Conservation (phyloP, 2,797 vertebrate genomes). For the Leucoraja ocellata region DNA sequence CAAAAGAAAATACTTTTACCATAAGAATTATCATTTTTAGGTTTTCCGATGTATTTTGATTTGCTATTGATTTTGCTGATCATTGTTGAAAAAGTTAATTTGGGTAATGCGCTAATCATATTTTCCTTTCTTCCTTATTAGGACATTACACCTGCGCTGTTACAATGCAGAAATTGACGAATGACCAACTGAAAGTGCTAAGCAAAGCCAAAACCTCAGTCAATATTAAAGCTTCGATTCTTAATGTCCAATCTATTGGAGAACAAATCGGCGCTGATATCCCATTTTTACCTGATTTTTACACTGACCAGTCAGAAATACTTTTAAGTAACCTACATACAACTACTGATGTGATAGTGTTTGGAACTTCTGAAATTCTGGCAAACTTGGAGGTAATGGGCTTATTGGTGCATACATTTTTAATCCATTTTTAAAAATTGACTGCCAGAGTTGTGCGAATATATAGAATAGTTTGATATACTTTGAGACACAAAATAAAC, state of each 20-base stretch:
- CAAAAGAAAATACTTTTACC: background rate
- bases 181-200: constrained; percentile 68
- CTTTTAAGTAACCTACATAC: constrained; percentile 70
- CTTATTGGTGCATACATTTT: background rate
- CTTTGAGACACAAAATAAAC: background rate
- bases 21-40: background rate
- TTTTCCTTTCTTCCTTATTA: constrained; percentile 46
- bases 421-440: background rate
- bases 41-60: background rate
- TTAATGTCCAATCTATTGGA: constrained; percentile 48
- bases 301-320: constrained; percentile 72
- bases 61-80: background rate
- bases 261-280: constrained; percentile 62
- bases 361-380: constrained; percentile 64
- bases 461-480: background rate
- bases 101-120: background rate
- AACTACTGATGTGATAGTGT: constrained; percentile 74
- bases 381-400: constrained; percentile 70
- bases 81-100: background rate
- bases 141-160: constrained; percentile 78
- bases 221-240: constrained; percentile 63
- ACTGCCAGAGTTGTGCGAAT: background rate
- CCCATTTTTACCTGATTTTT: constrained; percentile 74
- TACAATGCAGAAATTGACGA: constrained; percentile 62
- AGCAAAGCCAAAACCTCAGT: constrained; percentile 64